Conservation (phyloP, 1,140 invertebrate genomes). For the Eciton burchellii region DNA sequence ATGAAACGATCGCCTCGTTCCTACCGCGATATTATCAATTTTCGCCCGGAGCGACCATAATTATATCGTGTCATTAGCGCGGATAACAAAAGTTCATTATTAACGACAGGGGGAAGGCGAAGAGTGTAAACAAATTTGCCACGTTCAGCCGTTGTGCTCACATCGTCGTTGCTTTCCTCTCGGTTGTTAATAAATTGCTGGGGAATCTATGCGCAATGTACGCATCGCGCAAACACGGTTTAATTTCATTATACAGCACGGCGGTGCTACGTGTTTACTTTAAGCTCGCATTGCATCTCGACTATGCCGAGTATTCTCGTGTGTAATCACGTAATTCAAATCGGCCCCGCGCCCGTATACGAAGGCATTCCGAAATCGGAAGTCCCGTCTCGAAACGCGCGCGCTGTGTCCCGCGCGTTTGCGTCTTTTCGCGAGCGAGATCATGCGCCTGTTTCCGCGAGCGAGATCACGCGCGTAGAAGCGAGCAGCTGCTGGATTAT, state of each 20-base stretch:
- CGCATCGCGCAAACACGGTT: constrained; percentile 5
- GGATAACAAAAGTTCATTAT: constrained; percentile 28
- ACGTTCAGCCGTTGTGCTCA: neutral
- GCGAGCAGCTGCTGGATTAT: too few relatives aligned
- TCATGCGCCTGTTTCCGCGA: too few relatives aligned
- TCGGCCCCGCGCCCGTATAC: constrained; percentile 10
- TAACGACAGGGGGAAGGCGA: constrained; percentile 10
- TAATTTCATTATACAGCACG: constrained; percentile 33
- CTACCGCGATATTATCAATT: constrained; percentile 22
- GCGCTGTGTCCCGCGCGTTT: neutral
- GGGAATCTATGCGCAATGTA: neutral
- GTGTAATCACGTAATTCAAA: constrained; percentile 36
- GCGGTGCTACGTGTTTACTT: constrained; percentile 34
- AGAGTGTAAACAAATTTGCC: constrained; percentile 27
- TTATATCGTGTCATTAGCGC: constrained; percentile 26
- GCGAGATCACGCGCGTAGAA: too few relatives aligned
- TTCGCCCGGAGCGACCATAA: constrained; percentile 13
- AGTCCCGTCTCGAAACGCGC: neutral
- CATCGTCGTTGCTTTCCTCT: neutral
- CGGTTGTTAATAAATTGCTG: constrained; percentile 35
- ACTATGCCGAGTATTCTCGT: constrained; percentile 25
- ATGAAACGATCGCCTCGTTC: neutral
- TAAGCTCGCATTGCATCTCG: constrained; percentile 41
- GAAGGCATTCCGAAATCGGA: constrained; percentile 31
- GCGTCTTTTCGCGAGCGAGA: neutral